Base-by-base conservation (phyloP, 2,113 vertebrate species). In the Zosterops pallidus region DNA sequence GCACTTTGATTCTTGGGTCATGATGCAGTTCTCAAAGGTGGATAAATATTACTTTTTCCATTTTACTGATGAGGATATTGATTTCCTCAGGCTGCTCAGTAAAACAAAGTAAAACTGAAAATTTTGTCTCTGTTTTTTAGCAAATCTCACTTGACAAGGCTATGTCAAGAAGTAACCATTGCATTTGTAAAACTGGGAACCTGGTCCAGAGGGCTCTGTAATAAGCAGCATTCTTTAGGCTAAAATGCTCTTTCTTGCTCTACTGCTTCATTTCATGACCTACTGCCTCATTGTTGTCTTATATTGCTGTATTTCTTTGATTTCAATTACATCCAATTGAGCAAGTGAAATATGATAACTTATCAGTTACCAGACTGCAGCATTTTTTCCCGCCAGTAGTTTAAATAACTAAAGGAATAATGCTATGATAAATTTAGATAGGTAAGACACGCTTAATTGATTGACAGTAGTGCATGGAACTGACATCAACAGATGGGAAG, bases 1-100 rank as follows among this genome's bases (percentile, higher is more conserved):
- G 12, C 12, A 62, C 88, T 95, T 96, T 80, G 55, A 92, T 94
- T 82, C 46, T 65, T 69, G 81, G 71, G 84, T 92, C 80, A 85
- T 60, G 72, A 89, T 87, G 60, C 49, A 69, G 25, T 95, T 92
- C 37, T 69, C 67, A 90, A 83, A 90, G 67, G 37, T 88, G 25
- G 50, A 26, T 90, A 93, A 83, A 53, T 76, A 57, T n/a, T 83
- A 90, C 57, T 84, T 46, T 55, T 87, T 31, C 20, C 15, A 59
- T 90, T 88, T 86, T 88, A 62, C 42, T 90, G 67, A 74, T 90
- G 46, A 83, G 12, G 50, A 62, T 69, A 65, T n/a, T 41, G n/a
- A 53, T 83, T 87, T 93, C 33, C 19, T 84, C 28, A 75, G 37
- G 44, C 7, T 85, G 5, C 37, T 57, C 41, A 72, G 28, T 52